phyloP scores from a whole-genome alignment of 2,888 invertebrate species.

The Parelbella ahira region DNA sequence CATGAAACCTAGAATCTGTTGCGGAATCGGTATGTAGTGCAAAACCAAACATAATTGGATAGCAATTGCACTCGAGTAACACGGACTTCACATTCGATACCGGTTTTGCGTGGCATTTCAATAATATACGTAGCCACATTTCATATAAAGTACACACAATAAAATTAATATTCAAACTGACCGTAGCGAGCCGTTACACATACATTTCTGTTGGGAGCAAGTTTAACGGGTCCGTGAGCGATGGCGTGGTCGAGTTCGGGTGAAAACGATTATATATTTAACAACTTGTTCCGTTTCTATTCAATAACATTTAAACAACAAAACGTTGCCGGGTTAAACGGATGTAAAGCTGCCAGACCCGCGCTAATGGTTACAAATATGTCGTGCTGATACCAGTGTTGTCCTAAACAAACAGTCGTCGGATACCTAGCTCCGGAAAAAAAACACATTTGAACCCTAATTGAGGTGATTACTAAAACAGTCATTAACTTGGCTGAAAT shows the following conservation, averaged over 20 bases:
- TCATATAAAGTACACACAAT: too few relatives aligned
- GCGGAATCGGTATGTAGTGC: too few relatives aligned
- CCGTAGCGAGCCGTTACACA: background rate
- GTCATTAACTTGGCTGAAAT: background rate
- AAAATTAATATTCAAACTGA: too few relatives aligned
- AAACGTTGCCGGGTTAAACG: too few relatives aligned
- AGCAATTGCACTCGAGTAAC: slow-evolving; percentile 2
- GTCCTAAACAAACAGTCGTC: too few relatives aligned
- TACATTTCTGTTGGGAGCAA: background rate
- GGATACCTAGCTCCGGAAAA: background rate
- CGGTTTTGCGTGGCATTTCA: slow-evolving; percentile 1
- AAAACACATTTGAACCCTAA: background rate
- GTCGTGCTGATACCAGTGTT: too few relatives aligned
- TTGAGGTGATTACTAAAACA: background rate
- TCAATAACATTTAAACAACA: slow-evolving; percentile 2
- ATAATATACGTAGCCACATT: background rate
- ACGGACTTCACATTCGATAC: background rate
- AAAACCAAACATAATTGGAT: slow-evolving; percentile 4
- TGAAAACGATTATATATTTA: slow-evolving; percentile 4
- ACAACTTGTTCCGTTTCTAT: slow-evolving; percentile 2
- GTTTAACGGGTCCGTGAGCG: background rate
- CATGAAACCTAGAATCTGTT: background rate
- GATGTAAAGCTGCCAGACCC: too few relatives aligned
- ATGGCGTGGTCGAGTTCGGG: background rate
- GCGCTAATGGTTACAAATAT: too few relatives aligned